These are phyloP conservation scores for Rhyacophila evoluta DNA, from an alignment of 2,888 invertebrate genomes.

Conservation along the genomic window DNA sequence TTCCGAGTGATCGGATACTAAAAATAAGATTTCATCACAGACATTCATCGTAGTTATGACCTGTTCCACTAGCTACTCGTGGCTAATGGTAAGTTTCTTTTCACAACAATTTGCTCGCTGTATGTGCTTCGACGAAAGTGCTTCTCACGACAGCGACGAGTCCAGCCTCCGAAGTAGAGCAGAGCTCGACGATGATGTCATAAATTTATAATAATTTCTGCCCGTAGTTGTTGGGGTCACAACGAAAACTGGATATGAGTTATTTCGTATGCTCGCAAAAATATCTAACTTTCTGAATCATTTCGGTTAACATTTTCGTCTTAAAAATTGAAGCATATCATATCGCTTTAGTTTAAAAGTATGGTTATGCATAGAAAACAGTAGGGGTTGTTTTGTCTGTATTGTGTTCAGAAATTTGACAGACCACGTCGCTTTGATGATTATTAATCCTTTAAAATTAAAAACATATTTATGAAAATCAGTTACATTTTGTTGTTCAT, in stretches of 20 bases:
- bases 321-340: neutral
- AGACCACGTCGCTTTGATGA: too few relatives aligned
- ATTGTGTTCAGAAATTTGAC: too few relatives aligned
- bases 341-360: neutral
- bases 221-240: conserved; percentile 17
- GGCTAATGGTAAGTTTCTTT: neutral
- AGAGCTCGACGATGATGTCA: neutral
- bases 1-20: too few relatives aligned
- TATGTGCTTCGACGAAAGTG: conserved; percentile 4
- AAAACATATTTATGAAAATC: too few relatives aligned
- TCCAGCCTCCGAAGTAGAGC: neutral
- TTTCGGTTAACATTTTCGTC: neutral
- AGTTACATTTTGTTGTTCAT: too few relatives aligned
- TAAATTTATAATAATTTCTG: neutral
- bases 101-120: neutral
- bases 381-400: too few relatives aligned
- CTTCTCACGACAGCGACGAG: neutral
- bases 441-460: too few relatives aligned
- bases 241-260: neutral
- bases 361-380: too few relatives aligned
- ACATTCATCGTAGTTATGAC: neutral
- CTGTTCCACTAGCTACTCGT: neutral
- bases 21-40: too few relatives aligned
- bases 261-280: neutral
- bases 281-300: neutral